Percentiles rank a stretch among this genome's conserved stretches.
Conservation (phyloP, 2,888 invertebrate genomes). For the Hybos culiciformis region DNA sequence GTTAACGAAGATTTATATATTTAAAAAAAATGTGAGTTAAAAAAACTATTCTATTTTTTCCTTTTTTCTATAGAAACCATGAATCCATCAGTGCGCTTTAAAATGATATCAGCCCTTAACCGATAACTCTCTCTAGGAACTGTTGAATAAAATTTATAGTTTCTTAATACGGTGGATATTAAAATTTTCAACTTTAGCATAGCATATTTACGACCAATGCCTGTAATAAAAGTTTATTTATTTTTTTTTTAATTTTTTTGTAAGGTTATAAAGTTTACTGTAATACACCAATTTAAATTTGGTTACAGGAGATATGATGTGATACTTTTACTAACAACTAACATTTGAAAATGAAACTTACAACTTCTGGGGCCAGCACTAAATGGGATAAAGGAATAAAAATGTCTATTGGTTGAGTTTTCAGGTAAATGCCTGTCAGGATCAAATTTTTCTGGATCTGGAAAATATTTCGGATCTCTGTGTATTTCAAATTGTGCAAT, state of each 20-base stretch:
- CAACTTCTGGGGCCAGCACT: conserved; percentile 70
- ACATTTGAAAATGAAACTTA: conserved; percentile 6
- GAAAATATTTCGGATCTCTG: conserved; percentile 49
- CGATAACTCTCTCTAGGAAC: conserved; percentile 51
- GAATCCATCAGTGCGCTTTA: conserved; percentile 62
- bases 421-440: conserved; percentile 72
- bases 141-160: conserved; percentile 48
- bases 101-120: conserved; percentile 57
- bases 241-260: too few species aligned
- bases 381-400: conserved; percentile 68
- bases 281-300: too few species aligned
- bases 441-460: conserved; percentile 56
- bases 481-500: conserved; percentile 54
- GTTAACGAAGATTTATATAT: too few species aligned
- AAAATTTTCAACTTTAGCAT: conserved; percentile 62
- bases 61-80: conserved; percentile 53
- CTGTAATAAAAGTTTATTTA: too few species aligned
- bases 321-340: not conserved
- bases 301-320: too few species aligned
- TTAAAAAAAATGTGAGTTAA: too few species aligned
- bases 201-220: conserved; percentile 64
- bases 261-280: too few species aligned
- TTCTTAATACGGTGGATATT: conserved; percentile 55
- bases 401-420: conserved; percentile 57
- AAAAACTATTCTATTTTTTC: too few species aligned